Evolutionary conservation across 2,888 invertebrate species (phyloP).

Genomic region (Glyphotaelius pellucidus): DNA sequence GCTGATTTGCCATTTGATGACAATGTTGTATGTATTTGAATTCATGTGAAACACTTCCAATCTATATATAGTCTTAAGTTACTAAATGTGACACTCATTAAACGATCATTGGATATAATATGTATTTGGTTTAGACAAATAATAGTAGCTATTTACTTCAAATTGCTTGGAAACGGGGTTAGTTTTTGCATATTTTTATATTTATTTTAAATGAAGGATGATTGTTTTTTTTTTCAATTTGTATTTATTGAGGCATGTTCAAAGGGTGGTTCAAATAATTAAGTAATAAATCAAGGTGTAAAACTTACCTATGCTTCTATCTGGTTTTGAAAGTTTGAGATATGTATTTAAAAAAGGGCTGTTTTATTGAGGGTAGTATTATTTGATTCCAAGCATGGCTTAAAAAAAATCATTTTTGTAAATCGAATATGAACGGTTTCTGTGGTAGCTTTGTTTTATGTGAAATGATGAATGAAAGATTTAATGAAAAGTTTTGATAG

Average conservation of each 20-base stretch:
- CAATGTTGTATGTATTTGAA: no score
- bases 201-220: background rate
- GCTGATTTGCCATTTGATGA: no score
- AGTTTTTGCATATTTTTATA: background rate
- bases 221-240: background rate
- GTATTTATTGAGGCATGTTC: background rate
- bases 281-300: background rate
- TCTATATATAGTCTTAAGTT: background rate
- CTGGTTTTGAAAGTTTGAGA: background rate
- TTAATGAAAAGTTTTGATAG: background rate
- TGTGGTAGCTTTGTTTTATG: background rate
- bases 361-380: background rate
- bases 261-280: background rate
- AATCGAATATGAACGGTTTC: background rate
- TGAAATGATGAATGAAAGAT: background rate
- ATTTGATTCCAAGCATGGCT: constrained; percentile 37
- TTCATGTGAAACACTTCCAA: no score
- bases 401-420: constrained; percentile 12
- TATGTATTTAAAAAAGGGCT: background rate
- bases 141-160: background rate
- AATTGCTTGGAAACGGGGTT: background rate
- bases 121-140: background rate
- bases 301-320: background rate
- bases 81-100: background rate
- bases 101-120: background rate